Evolutionary conservation across 2,888 invertebrate genomes (phyloP).

Genomic region (Pristionchus exspectatus): DNA sequence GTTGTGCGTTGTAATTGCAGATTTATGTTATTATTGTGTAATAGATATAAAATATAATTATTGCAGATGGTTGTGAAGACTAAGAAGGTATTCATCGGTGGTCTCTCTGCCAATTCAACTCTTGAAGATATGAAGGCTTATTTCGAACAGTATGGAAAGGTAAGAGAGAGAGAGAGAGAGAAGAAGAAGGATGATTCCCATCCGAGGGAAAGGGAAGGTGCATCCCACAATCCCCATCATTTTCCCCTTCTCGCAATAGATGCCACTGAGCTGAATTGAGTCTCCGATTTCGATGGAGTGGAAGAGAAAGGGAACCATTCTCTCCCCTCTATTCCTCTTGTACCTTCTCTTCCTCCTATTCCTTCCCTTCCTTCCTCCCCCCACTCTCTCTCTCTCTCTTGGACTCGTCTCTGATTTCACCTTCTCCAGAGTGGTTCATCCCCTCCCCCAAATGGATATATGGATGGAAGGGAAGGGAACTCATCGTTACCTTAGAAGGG

Average conservation of each 20-base stretch:
- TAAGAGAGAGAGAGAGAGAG: constrained; percentile 79
- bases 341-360: background rate
- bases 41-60: too few species aligned
- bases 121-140: constrained; percentile 99
- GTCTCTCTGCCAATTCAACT: constrained; percentile 98
- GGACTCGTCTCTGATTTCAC: constrained; percentile 24
- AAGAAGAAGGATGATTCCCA: background rate
- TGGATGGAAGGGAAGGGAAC: background rate
- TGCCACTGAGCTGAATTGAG: background rate
- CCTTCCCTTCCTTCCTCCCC: background rate
- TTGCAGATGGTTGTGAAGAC: constrained; percentile 99
- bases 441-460: background rate
- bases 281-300: constrained; percentile 24
- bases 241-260: too few species aligned
- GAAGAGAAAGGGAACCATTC: background rate
- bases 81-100: constrained; percentile 99
- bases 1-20: too few species aligned
- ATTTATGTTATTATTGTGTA: too few species aligned
- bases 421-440: constrained; percentile 15
- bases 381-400: background rate
- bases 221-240: background rate
- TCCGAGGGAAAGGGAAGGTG: background rate
- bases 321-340: constrained; percentile 7
- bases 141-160: constrained; percentile 99
- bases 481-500: background rate